Conservation (phyloP, 2,113 vertebrate genomes). For the Riparia riparia region DNA sequence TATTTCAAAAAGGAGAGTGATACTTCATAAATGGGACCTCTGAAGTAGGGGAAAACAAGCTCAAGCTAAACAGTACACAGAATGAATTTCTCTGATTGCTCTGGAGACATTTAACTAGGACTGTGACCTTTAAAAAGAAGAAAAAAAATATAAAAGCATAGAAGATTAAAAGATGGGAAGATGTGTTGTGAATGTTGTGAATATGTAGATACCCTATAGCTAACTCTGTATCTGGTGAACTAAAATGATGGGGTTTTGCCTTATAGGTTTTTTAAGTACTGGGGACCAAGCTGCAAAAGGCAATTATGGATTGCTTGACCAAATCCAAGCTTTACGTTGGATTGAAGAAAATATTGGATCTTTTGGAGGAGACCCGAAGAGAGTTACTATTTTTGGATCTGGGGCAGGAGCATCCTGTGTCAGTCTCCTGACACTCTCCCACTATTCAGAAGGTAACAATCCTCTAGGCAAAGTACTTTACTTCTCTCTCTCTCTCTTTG, state of each 20-base stretch:
- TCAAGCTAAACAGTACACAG: not conserved
- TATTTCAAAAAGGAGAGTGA: not conserved
- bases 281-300: slow-evolving; percentile 97
- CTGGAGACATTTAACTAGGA: slow-evolving; percentile 25
- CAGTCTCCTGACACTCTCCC: slow-evolving; percentile 92
- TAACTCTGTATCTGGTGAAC: not conserved
- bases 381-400: slow-evolving; percentile 96
- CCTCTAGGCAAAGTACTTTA: not conserved
- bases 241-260: not conserved
- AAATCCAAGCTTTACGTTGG: slow-evolving; percentile 96
- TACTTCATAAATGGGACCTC: not conserved
- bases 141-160: not conserved
- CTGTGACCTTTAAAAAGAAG: not conserved
- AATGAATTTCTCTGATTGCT: not conserved
- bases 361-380: slow-evolving; percentile 94
- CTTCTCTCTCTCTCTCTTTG: not conserved
- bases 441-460: slow-evolving; percentile 95
- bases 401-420: slow-evolving; percentile 96
- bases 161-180: slow-evolving; percentile 5
- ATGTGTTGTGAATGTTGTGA: slow-evolving; percentile 18
- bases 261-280: slow-evolving; percentile 92
- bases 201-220: slow-evolving; percentile 25
- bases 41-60: not conserved
- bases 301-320: slow-evolving; percentile 96
- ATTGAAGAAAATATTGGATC: slow-evolving; percentile 95